Evolutionary conservation across 64 coral and sea anemone species (phyloP).

Genomic region (Dendronephthya gigantea): DNA sequence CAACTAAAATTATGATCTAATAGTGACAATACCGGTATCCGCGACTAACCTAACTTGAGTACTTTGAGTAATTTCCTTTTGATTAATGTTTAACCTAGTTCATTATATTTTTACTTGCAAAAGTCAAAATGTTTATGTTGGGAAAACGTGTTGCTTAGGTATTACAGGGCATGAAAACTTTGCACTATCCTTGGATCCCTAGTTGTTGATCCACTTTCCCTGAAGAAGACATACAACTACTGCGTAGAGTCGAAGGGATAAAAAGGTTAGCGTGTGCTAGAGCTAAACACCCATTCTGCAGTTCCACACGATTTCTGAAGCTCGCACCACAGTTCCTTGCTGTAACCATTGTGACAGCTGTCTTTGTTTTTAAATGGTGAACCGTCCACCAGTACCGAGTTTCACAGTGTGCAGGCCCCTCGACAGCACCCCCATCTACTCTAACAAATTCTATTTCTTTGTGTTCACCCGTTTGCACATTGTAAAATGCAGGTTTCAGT

Average conservation of each 20-base stretch:
- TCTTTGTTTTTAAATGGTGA: conserved; percentile 33
- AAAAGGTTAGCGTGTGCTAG: conserved; percentile 3
- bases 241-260: neutral
- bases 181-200: no score
- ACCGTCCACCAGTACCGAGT: conserved; percentile 49
- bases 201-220: neutral
- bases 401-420: conserved; percentile 36
- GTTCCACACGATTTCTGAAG: neutral
- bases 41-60: no score
- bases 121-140: no score
- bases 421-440: conserved; percentile 29
- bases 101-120: no score
- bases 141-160: no score
- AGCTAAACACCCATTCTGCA: neutral
- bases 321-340: conserved; percentile 17
- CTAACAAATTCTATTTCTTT: conserved; percentile 7
- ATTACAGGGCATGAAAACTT: no score
- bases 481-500: neutral
- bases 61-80: no score
- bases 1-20: no score
- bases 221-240: neutral
- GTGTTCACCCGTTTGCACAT: neutral
- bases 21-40: no score
- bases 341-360: conserved; percentile 27
- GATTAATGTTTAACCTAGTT: no score